Evolutionary conservation across 2,888 invertebrate species (phyloP), one percentile per base, ranked within the genome.

Genomic region (Calephelis perditalis): DNA sequence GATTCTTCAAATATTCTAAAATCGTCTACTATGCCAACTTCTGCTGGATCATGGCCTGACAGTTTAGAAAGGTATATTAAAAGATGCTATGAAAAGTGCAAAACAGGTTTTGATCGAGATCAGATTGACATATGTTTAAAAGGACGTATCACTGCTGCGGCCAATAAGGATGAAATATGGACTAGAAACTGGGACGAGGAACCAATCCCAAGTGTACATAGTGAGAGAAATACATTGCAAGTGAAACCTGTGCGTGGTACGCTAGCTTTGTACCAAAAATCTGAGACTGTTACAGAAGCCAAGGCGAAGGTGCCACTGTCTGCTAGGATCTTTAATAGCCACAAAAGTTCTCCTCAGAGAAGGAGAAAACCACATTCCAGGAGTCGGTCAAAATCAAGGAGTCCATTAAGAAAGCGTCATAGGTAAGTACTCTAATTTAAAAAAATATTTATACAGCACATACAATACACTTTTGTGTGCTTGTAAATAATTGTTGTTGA

Each of bases 131-230:
- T 97, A 68, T 96, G 97, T 74, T 91, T 99, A 62, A 98, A 98
- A 84, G 97, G 97, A 47, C 96, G 98, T 86, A 95, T 99, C 66
- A 97, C 97, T 59, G 94, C 96, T 62, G 96, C 98, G 12, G 96
- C 97, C 56, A 95, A 95, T 76, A 95, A 95, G 73, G 97, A 97
- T 66, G 95, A 96, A 68, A 92, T 98, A 55, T 95, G 95, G 93
- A 94, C 95, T 1, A 96, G 97, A 76, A 97, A 99, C 88, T 99
- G 99, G 99, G 95, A 95, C 72, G 94, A 93, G 67, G 99, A 99
- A 81, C 96, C 98, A 43, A 92, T 99, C 70, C 99, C 99, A 52
- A 96, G 95, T 82, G 95, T 96, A 60, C 93, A 95, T 76, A 96
- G 96, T 79, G 96, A 96, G 79, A 92, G 95, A 46, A 93, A 94